Percentiles rank a stretch among this genome's conserved stretches.
Conservation (phyloP, 2,113 vertebrate species). For the Heptranchias perlo region DNA sequence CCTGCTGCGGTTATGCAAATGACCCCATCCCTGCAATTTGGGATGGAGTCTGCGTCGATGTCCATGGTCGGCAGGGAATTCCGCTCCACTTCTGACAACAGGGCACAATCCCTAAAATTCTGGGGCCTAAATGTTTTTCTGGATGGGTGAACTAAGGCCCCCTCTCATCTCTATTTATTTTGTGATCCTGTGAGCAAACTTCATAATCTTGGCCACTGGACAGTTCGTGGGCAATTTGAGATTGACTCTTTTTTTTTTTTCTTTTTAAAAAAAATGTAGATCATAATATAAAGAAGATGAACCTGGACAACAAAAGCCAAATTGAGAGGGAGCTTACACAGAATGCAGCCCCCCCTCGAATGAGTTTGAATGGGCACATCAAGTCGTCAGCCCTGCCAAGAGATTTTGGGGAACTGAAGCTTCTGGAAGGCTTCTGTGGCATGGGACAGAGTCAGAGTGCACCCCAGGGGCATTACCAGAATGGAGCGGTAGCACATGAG, state of each 20-base stretch:
- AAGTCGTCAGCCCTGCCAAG: constrained; percentile 50
- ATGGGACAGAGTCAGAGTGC: constrained; percentile 59
- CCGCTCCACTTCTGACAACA: neutral
- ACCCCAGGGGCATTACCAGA: constrained; percentile 52
- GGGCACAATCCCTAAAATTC: neutral
- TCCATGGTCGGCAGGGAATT: neutral
- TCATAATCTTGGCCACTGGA: neutral
- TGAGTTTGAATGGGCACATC: constrained; percentile 49
- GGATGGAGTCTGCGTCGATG: neutral
- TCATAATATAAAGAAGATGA: constrained; percentile 52
- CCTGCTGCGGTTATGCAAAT: neutral
- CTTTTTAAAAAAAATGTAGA: neutral
- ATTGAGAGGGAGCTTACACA: constrained; percentile 71
- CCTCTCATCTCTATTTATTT: neutral
- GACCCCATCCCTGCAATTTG: neutral
- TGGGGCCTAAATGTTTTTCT: neutral
- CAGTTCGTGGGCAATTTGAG: neutral
- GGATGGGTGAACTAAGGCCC: neutral
- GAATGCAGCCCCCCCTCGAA: constrained; percentile 51
- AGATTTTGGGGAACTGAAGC: constrained; percentile 64
- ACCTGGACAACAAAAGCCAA: constrained; percentile 71
- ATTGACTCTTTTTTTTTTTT: neutral
- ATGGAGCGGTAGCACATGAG: constrained; percentile 47
- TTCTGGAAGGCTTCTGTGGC: constrained; percentile 68
- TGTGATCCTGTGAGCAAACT: neutral